Evolutionary conservation across 1,140 invertebrate genomes (phyloP).

Genomic region (Hyles euphorbiae): DNA sequence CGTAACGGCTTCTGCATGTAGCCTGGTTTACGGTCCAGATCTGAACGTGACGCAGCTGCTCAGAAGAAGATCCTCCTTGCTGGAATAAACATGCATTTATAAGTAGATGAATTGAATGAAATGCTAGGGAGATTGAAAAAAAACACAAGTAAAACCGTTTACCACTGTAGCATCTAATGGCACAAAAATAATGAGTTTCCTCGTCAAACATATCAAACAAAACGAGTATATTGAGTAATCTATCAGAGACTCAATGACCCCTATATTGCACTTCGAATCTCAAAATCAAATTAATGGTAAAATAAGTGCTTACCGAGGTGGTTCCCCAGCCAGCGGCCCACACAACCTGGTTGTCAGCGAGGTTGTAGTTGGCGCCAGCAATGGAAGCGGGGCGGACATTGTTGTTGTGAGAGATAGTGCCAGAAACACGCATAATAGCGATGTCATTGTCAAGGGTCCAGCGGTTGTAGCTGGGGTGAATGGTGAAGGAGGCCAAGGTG

Average conservation of each 20-base stretch:
- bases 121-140: too few relatives aligned
- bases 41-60: slow-evolving; percentile 7
- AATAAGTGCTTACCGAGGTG: slow-evolving; percentile 11
- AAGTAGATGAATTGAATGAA: too few relatives aligned
- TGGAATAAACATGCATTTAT: neutral
- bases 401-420: slow-evolving; percentile 10
- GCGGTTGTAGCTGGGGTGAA: slow-evolving; percentile 74
- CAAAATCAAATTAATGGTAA: neutral
- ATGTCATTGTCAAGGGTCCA: slow-evolving; percentile 78
- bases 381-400: slow-evolving; percentile 6
- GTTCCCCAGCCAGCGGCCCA: slow-evolving; percentile 22
- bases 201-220: too few relatives aligned
- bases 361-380: slow-evolving; percentile 16
- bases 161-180: too few relatives aligned
- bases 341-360: slow-evolving; percentile 13
- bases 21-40: slow-evolving; percentile 9
- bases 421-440: slow-evolving; percentile 41
- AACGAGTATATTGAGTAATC: too few relatives aligned
- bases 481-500: slow-evolving; percentile 23
- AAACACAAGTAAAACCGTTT: too few relatives aligned
- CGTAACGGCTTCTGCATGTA: slow-evolving; percentile 9
- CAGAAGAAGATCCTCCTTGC: neutral
- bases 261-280: too few relatives aligned
- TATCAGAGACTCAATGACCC: too few relatives aligned
- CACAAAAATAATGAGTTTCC: too few relatives aligned